Conservation (phyloP, 2,797 vertebrate genomes). For the Parauchenoglanis ngamensis region DNA sequence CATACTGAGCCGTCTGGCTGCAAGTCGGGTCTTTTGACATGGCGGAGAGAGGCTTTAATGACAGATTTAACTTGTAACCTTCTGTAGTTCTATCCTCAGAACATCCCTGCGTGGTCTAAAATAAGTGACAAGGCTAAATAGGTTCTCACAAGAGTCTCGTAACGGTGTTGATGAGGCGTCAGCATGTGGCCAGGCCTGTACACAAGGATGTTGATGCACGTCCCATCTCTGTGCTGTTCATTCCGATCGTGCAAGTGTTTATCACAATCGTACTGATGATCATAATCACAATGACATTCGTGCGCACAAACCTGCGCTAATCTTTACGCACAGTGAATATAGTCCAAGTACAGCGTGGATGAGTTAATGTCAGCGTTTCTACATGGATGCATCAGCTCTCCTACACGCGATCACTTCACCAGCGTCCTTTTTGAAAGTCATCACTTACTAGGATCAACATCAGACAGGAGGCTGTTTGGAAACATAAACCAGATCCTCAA, state of each 20-base stretch:
- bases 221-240: constrained; percentile 20
- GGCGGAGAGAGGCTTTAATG: constrained; percentile 61
- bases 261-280: not conserved
- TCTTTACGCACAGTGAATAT: constrained; percentile 12
- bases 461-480: not conserved
- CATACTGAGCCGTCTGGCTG: constrained; percentile 88
- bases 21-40: constrained; percentile 85
- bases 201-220: constrained; percentile 6
- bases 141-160: constrained; percentile 11
- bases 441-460: not conserved
- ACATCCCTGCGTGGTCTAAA: constrained; percentile 7
- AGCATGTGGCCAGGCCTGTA: constrained; percentile 47
- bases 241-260: not conserved
- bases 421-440: constrained; percentile 20
- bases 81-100: constrained; percentile 25
- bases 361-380: constrained; percentile 4
- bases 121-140: not conserved
- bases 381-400: constrained; percentile 25
- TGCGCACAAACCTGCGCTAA: not conserved
- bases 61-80: constrained; percentile 7
- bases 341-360: not conserved
- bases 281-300: not conserved
- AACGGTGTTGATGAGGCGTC: constrained; percentile 6
- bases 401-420: constrained; percentile 11
- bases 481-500: constrained; percentile 34